Base-by-base conservation (phyloP, 2,888 invertebrate genomes). In the Anoplius nigerrimus region DNA sequence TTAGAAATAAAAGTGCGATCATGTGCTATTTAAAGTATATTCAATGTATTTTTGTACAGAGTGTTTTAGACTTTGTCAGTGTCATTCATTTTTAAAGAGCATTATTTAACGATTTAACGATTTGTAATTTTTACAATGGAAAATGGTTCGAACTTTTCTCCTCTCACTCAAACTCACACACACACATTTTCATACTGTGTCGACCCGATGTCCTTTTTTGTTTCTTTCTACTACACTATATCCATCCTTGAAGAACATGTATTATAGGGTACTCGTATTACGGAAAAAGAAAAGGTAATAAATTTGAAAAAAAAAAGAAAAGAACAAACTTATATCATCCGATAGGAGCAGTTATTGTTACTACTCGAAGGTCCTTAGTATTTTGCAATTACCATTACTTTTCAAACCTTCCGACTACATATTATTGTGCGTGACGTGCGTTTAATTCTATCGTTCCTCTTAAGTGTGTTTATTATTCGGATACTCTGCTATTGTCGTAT, bases 21-120 rank as follows among this genome's bases (percentile, higher is more conserved):
- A 82, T 81, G 80, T 81, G 82, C 81, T 81, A 81, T 78, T 81
- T 75, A 74, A 81, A 78, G 80, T 83, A 75, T 80, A 83, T 82
- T 84, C 81, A 72, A 79, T 81, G 74, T 76, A 82, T 83, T 80
- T 75, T 83, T 82, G 76, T 83, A 82, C 84, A 82, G 83, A 86
- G 78, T 85, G 85, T 87, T 85, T 86, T 81, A 81, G 82, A 80
- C 77, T 81, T 83, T 76, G 75, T 77, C 66, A 46, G 59, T 70
- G 53, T 69, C 46, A 45, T 76, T 72, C 34, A 34, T 34, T 34
- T 34, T 34, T 34, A 34, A 34, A 34, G 34, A 65, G 69, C 58
- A 62, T 59, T 34, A 43, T 67, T 27, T 53, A 27, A 52, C n/a
- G 56, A 34, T 45, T 22, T n/a, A n/a, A n/a, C n/a, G n/a, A n/a